These are phyloP conservation scores for Lypha dubia DNA, from an alignment of 2,888 invertebrate species.

Conservation along the genomic window DNA sequence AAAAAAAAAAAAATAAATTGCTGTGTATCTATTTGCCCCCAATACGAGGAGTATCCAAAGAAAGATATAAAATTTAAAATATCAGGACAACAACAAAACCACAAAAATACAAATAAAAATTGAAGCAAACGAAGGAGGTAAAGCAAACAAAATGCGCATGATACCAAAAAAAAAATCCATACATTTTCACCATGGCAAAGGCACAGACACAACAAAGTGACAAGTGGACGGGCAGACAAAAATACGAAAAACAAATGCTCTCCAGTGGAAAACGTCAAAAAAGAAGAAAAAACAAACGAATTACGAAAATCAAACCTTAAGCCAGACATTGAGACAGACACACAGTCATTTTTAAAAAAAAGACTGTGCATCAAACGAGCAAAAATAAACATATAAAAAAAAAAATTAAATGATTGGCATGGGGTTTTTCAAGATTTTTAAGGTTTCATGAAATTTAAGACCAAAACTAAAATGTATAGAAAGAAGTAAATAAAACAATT, in stretches of 20 bases:
- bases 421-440: conserved; percentile 72
- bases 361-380: no score
- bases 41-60: conserved; percentile 32
- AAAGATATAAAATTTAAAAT: neutral
- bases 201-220: conserved; percentile 63
- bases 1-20: conserved; percentile 42
- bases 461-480: conserved; percentile 48
- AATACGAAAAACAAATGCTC: conserved; percentile 62
- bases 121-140: conserved; percentile 45
- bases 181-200: conserved; percentile 56
- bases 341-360: conserved; percentile 55
- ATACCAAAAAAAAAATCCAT: conserved; percentile 45
- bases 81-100: conserved; percentile 43
- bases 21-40: conserved; percentile 43
- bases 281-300: conserved; percentile 26
- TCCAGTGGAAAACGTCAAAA: conserved; percentile 43
- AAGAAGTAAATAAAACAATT: conserved; percentile 32
- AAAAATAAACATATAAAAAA: no score
- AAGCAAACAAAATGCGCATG: conserved; percentile 64
- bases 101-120: conserved; percentile 38
- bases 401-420: conserved; percentile 70
- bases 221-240: conserved; percentile 63
- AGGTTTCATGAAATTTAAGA: conserved; percentile 72
- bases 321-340: conserved; percentile 73
- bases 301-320: conserved; percentile 68